Evolutionary conservation across 2,888 invertebrate genomes (phyloP).

Genomic region (Philaethria dido): DNA sequence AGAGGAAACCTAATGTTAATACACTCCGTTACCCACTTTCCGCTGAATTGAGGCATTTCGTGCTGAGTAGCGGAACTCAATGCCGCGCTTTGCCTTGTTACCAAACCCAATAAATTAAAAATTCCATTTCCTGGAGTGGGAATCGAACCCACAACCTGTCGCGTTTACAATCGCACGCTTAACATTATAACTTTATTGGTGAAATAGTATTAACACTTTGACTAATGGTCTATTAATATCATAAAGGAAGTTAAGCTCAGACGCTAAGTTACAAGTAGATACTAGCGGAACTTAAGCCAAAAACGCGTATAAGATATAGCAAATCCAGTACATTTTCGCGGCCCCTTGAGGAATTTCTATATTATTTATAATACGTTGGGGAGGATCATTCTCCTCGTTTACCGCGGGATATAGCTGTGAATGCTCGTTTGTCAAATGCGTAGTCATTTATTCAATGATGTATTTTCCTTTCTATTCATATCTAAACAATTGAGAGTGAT

Average conservation of each 20-base stretch:
- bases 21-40: too few relatives aligned
- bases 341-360: constrained; percentile 71
- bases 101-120: too few relatives aligned
- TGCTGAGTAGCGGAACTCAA: too few relatives aligned
- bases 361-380: constrained; percentile 80
- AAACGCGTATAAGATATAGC: constrained; percentile 60
- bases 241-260: constrained; percentile 1
- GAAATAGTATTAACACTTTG: neutral
- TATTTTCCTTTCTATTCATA: constrained; percentile 58
- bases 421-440: constrained; percentile 83
- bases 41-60: too few relatives aligned
- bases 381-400: constrained; percentile 79
- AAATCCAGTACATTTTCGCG: constrained; percentile 72
- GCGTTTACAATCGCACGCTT: too few relatives aligned
- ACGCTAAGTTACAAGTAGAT: neutral
- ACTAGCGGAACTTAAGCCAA: constrained; percentile 10
- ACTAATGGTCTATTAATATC: neutral
- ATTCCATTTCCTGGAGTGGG: too few relatives aligned
- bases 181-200: neutral
- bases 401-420: constrained; percentile 78
- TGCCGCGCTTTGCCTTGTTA: too few relatives aligned
- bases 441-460: constrained; percentile 81
- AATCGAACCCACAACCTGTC: too few relatives aligned
- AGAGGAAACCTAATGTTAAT: too few relatives aligned
- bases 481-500: constrained; percentile 48